A percentile compares a stretch with the other conserved stretches of the same genome.
Conservation (phyloP, 37 sponge, comb jelly and placozoan genomes). For the Crambe crambe region DNA sequence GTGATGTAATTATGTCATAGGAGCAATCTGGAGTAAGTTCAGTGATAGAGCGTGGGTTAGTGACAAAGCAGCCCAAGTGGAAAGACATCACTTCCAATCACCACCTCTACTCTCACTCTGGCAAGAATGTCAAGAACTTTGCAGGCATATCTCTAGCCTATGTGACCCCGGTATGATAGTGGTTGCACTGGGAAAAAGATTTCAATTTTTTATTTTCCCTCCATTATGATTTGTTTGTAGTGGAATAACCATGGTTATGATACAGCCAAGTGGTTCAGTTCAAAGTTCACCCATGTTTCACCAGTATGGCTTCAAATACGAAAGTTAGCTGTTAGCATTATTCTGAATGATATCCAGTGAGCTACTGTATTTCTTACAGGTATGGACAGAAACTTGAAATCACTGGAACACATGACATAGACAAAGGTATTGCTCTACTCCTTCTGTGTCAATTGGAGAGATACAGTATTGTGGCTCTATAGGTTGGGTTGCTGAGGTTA, state of each 20-base stretch:
- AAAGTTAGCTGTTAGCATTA: no score
- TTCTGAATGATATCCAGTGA: no score
- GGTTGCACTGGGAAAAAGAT: neutral
- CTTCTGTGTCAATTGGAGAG: no score
- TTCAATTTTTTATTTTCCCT: neutral
- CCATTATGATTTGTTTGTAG: constrained; percentile 40
- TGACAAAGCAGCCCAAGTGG: constrained; percentile 63
- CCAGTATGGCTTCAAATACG: constrained; percentile 97
- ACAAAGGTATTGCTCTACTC: constrained; percentile 85
- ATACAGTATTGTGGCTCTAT: neutral
- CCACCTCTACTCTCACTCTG: constrained; percentile 49
- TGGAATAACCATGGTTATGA: constrained; percentile 99
- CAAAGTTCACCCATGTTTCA: constrained; percentile 92
- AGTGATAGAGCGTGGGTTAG: constrained; percentile 73
- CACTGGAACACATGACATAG: constrained; percentile 93
- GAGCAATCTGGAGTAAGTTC: no score
- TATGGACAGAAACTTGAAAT: constrained; percentile 39
- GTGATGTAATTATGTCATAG: no score
- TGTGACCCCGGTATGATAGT: constrained; percentile 83
- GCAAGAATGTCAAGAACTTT: constrained; percentile 29
- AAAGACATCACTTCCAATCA: constrained; percentile 74
- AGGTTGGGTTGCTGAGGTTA: constrained; percentile 86
- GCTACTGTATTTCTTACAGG: no score
- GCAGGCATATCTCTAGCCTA: constrained; percentile 66
- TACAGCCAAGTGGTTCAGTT: constrained; percentile 82